phyloP scores from a whole-genome alignment of 2,113 vertebrate species.

The Cyprinus carpio region DNA sequence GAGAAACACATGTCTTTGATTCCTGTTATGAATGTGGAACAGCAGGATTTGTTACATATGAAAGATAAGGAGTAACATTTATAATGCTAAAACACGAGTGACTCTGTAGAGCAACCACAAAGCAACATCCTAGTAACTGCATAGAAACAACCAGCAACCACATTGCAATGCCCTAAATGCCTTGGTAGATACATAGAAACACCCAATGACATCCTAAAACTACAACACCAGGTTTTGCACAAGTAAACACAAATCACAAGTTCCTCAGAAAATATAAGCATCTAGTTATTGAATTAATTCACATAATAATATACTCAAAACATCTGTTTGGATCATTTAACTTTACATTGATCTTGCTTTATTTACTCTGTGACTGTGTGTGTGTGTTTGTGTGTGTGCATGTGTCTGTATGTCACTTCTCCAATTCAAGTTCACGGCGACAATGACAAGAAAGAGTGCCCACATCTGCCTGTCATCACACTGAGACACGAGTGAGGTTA shows the following conservation, averaged over 20 bases:
- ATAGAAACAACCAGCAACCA: neutral
- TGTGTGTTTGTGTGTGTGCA: too few relatives aligned
- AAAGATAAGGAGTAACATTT: neutral
- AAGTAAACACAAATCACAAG: neutral
- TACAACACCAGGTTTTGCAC: neutral
- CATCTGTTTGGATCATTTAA: neutral
- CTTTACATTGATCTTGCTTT: neutral
- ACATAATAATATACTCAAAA: too few relatives aligned
- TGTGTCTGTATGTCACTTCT: neutral
- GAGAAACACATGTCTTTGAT: neutral
- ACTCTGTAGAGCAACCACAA: neutral
- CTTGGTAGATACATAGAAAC: neutral
- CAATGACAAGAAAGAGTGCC: neutral
- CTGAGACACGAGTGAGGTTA: neutral
- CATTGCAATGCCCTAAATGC: neutral
- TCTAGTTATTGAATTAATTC: neutral
- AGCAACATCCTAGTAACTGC: neutral
- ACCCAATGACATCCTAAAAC: neutral
- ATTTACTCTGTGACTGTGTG: neutral
- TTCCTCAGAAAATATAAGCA: neutral
- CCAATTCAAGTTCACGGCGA: neutral
- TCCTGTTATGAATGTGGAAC: neutral
- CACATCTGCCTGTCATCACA: neutral
- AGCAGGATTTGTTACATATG: neutral
- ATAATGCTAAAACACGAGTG: neutral